A percentile compares a stretch with the other conserved stretches of the same genome.
Evolutionary conservation across 2,888 invertebrate species (phyloP).

Genomic region (Hyposoter didymator): DNA sequence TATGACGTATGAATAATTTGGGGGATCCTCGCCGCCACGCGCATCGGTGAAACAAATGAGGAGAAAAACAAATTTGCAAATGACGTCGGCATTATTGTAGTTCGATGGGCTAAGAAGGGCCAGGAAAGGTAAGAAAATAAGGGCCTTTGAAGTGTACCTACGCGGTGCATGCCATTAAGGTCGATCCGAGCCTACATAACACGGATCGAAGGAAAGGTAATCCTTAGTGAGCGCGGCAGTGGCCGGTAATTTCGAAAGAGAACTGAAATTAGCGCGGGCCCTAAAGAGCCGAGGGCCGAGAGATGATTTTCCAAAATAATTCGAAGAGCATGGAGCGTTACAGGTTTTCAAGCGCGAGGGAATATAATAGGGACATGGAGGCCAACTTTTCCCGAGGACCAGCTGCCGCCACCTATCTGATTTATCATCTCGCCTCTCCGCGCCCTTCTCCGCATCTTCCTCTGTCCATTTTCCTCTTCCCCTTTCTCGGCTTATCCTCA

Average conservation of each 20-base stretch:
- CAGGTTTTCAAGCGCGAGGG: conserved; percentile 66
- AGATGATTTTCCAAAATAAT: conserved; percentile 83
- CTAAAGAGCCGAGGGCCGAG: conserved; percentile 77
- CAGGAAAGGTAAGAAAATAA: conserved; percentile 7
- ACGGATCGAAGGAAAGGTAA: conserved; percentile 37
- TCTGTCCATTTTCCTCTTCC: conserved; percentile 58
- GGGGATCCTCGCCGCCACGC: background rate
- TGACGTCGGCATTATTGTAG: conserved; percentile 36
- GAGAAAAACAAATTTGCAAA: conserved; percentile 38
- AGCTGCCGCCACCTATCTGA: conserved; percentile 82
- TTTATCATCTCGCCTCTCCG: conserved; percentile 79
- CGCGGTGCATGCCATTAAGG: conserved; percentile 70
- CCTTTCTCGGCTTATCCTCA: conserved; percentile 49
- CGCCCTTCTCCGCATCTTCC: conserved; percentile 53
- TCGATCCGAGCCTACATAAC: conserved; percentile 50
- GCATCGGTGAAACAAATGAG: conserved; percentile 20
- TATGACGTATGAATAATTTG: background rate
- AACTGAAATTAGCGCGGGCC: conserved; percentile 78
- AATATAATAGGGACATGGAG: conserved; percentile 57
- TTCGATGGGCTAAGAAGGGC: background rate
- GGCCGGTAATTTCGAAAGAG: conserved; percentile 78
- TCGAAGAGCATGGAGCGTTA: conserved; percentile 67
- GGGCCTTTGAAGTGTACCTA: conserved; percentile 36
- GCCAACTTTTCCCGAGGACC: conserved; percentile 81
- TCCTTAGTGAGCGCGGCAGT: conserved; percentile 63